Percentiles rank a stretch among this genome's conserved stretches.
These are phyloP conservation scores for Spisula solida DNA, from an alignment of 2,888 invertebrate genomes.

Conservation along the genomic window DNA sequence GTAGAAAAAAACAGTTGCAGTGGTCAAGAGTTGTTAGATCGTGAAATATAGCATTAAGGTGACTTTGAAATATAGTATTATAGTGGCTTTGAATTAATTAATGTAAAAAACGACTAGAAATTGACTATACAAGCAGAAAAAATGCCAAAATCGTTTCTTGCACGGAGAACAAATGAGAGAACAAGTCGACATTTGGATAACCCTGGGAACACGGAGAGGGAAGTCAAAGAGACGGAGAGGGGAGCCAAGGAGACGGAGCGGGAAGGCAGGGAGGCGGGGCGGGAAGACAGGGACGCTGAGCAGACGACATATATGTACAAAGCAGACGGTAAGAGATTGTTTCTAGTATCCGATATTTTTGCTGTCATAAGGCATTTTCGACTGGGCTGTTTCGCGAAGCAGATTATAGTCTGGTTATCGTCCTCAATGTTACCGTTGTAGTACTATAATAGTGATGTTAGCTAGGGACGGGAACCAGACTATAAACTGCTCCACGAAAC, in stretches of 20 bases:
- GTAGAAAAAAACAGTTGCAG: not conserved
- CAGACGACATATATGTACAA: not conserved
- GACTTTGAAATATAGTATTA: not conserved
- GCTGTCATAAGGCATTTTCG: too few relatives aligned
- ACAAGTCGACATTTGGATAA: not conserved
- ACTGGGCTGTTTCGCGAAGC: too few relatives aligned
- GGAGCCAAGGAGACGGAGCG: not conserved
- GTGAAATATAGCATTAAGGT: not conserved
- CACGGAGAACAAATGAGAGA: slow-evolving; percentile 29
- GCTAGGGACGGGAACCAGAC: too few relatives aligned
- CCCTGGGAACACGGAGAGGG: not conserved
- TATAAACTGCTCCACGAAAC: too few relatives aligned
- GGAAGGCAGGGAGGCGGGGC: not conserved
- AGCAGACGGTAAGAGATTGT: not conserved
- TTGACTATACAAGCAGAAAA: not conserved
- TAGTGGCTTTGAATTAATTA: too few relatives aligned
- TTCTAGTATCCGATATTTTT: not conserved
- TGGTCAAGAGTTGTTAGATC: not conserved
- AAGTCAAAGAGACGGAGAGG: not conserved
- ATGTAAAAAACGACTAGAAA: not conserved
- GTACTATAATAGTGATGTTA: too few relatives aligned
- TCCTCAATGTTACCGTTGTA: too few relatives aligned
- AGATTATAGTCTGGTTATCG: too few relatives aligned
- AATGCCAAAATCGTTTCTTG: slow-evolving; percentile 54
- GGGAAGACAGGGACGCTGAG: not conserved